These are phyloP conservation scores for Chrysomela aeneicollis DNA, from an alignment of 2,888 invertebrate genomes.

Conservation along the genomic window DNA sequence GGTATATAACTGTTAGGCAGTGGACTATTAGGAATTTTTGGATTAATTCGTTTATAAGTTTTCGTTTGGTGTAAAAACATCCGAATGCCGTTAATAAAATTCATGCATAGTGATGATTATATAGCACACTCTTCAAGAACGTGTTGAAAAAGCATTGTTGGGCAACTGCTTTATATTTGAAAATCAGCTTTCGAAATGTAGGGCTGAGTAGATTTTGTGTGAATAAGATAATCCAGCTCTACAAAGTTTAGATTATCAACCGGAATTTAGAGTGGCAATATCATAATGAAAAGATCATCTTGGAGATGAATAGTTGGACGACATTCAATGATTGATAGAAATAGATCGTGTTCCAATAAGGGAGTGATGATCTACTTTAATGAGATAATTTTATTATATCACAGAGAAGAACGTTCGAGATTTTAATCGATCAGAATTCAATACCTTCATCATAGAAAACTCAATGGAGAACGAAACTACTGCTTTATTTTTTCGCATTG, in stretches of 20 bases:
- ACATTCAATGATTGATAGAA: not conserved
- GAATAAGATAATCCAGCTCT: too few relatives aligned
- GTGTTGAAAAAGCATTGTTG: too few relatives aligned
- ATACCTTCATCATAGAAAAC: not conserved
- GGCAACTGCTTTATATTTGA: too few relatives aligned
- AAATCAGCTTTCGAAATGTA: too few relatives aligned
- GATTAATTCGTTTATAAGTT: constrained; percentile 19
- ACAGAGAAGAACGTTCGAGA: not conserved
- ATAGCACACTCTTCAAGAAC: not conserved
- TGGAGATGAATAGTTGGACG: not conserved
- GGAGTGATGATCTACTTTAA: not conserved
- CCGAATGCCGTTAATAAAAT: not conserved
- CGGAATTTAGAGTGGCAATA: not conserved
- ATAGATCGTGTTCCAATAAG: not conserved
- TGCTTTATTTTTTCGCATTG: too few relatives aligned
- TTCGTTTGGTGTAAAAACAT: constrained; percentile 1
- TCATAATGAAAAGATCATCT: not conserved
- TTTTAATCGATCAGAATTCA: not conserved
- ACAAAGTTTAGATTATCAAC: not conserved
- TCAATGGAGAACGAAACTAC: too few relatives aligned
- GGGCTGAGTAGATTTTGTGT: too few relatives aligned
- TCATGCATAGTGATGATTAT: not conserved
- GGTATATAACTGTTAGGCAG: constrained; percentile 36
- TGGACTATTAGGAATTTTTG: constrained; percentile 36
- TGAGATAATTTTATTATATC: constrained; percentile 3